Conservation (phyloP, 2,888 invertebrate genomes). For the Oligia fasciuncula region DNA sequence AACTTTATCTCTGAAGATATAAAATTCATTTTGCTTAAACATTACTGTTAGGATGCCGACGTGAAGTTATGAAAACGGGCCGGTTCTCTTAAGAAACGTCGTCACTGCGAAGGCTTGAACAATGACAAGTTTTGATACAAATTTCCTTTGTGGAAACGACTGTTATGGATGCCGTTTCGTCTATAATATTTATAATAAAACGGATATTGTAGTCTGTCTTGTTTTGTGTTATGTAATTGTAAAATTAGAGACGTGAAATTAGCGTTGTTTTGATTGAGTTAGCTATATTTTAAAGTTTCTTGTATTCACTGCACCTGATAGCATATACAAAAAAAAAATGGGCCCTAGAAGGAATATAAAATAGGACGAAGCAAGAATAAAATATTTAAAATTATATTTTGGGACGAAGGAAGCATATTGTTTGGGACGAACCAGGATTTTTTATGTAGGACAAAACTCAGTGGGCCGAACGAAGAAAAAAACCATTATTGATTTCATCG, state of each 20-base stretch:
- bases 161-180: slow-evolving; percentile 75
- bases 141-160: slow-evolving; percentile 79
- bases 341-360: no score
- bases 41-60: slow-evolving; percentile 53
- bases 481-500: neutral
- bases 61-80: slow-evolving; percentile 75
- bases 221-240: slow-evolving; percentile 61
- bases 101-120: slow-evolving; percentile 69
- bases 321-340: no score
- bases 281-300: neutral
- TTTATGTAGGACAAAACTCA: no score
- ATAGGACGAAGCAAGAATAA: no score
- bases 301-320: no score
- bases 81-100: slow-evolving; percentile 65
- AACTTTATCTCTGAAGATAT: slow-evolving; percentile 62
- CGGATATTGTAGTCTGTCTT: slow-evolving; percentile 62
- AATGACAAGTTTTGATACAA: slow-evolving; percentile 82
- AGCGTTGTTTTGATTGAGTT: slow-evolving; percentile 32
- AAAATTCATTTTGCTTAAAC: slow-evolving; percentile 70
- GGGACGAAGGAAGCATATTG: no score
- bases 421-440: no score
- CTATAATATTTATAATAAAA: slow-evolving; percentile 64
- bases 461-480: no score
- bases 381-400: no score
- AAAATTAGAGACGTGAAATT: slow-evolving; percentile 53